Evolutionary conservation across 2,888 invertebrate species (phyloP).

Genomic region (Chouioia cunea): DNA sequence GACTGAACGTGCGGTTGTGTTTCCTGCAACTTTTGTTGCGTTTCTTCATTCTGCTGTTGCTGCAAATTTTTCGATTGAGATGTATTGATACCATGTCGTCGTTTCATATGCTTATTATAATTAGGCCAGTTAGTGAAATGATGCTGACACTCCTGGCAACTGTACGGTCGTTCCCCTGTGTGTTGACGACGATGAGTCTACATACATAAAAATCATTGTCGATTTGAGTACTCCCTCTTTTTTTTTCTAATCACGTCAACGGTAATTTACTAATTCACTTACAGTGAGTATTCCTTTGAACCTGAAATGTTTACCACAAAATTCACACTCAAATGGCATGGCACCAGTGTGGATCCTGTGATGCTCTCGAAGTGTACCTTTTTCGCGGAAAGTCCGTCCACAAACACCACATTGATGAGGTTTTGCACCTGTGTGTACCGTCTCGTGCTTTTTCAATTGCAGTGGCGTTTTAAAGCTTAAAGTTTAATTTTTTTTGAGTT

Average conservation of each 20-base stretch:
- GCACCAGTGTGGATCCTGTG: constrained; percentile 83
- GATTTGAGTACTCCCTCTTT: too few relatives aligned
- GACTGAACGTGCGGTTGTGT: constrained; percentile 48
- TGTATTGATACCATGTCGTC: constrained; percentile 77
- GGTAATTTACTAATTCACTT: constrained; percentile 51
- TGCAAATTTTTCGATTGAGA: constrained; percentile 67
- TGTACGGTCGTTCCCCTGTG: constrained; percentile 77
- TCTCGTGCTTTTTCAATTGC: constrained; percentile 72
- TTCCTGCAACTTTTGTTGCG: background rate
- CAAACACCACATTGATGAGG: constrained; percentile 75
- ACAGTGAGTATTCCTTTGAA: constrained; percentile 82
- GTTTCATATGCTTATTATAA: constrained; percentile 86
- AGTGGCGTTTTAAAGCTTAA: constrained; percentile 72
- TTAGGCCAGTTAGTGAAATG: constrained; percentile 87
- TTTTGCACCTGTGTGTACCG: constrained; percentile 73
- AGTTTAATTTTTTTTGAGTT: too few relatives aligned
- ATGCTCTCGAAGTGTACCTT: constrained; percentile 81
- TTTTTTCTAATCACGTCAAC: constrained; percentile 10
- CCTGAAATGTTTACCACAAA: constrained; percentile 81
- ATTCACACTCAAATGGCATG: constrained; percentile 83
- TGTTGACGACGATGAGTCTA: constrained; percentile 81
- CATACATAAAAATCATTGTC: constrained; percentile 14
- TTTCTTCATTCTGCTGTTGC: constrained; percentile 51
- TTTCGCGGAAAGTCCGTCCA: constrained; percentile 75
- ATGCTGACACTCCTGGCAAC: constrained; percentile 79